Evolutionary conservation across 2,113 vertebrate species (phyloP), one percentile per base, ranked within the genome.

Genomic region (Ictidomys tridecemlineatus): DNA sequence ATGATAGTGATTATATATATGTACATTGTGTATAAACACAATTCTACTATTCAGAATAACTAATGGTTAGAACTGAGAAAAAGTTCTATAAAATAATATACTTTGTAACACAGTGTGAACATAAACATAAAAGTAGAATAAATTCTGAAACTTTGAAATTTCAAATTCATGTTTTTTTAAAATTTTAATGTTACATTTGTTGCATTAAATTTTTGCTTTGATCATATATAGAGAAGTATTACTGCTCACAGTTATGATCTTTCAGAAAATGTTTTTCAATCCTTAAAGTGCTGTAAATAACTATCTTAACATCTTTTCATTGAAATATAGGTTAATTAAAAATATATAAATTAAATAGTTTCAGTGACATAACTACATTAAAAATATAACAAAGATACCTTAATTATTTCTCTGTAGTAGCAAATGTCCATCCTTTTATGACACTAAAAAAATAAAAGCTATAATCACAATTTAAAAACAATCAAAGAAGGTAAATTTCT

Each of bases 401-500:
- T 77, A 90, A 28, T 67, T 53, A 61, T 89, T 67, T 1, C 28
- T 28, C 45, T 51, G n/a, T 13, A 53, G 4, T 53, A 82, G 26
- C 67, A 77, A 93, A 83, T 45, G 61, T 48, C 13, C 28, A 91
- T 86, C 5, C 65, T 39, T 83, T 87, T 42, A 82, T 87, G 82
- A 77, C 34, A 37, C 32, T 74, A 67, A 32, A 88, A n/a, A n/a
- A 85, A n/a, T n/a, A n/a, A 96, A 90, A 26, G 20, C 11, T 67
- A 88, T 94, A 3, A 56, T 73, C n/a, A 20, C 91, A 85, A 48
- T 76, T 92, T 51, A 0, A 63, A 45, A 61, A 14, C 39, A 74
- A 85, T 28, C 53, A 96, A 34, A 7, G 12, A 67, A 91, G 94
- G 56, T 17, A 86, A 95, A 85, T 77, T 69, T 92, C 78, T 93